Base-by-base conservation (phyloP, 2,113 vertebrate genomes). In the Cyprinodon brontotheroides region DNA sequence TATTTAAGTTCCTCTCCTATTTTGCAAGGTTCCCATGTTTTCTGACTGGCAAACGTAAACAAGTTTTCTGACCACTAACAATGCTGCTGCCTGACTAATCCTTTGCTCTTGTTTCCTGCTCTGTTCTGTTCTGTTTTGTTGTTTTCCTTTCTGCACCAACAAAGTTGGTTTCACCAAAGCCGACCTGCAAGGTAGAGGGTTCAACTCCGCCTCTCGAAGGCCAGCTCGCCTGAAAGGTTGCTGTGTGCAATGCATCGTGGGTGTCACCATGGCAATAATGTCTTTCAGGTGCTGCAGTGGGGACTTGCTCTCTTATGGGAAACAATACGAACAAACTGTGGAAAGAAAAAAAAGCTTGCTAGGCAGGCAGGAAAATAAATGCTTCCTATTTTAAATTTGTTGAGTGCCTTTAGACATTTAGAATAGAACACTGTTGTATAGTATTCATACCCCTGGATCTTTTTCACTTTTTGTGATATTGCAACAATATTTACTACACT, bases 141-240 rank as follows among this genome's bases (percentile, higher is more conserved):
- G 86, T 66, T 88, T 88, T 93, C 94, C 72, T 90, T 91, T 94
- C 93, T 93, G 87, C 90, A 91, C 95, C 95, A 96, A 96, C 95
- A 96, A 97, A 99, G 97, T 98, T 96, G 95, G 95, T 91, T 98
- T 98, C 95, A 97, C 96, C 96, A 99, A 98, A 98, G 97, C 97
- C 94, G 96, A 98, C 93, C 96, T 98, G 87, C 96, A 98, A 98
- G 97, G 96, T 98, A 97, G 96, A 96, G 94, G 94, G 94, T 93
- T 91, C 75, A 83, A 91, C 93, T 90, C 92, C 92, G 77, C 86
- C 88, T 90, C 87, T 70, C 53, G 15, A 83, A 87, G 89, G 75
- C 93, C 94, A 94, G 86, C 85, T 84, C 69, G 90, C 86, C 87
- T 95, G 93, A 95, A 95, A 95, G 91, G 71, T 92, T 94, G 90